Base-by-base conservation (phyloP, 2,888 invertebrate species). In the Dioctria rufipes region DNA sequence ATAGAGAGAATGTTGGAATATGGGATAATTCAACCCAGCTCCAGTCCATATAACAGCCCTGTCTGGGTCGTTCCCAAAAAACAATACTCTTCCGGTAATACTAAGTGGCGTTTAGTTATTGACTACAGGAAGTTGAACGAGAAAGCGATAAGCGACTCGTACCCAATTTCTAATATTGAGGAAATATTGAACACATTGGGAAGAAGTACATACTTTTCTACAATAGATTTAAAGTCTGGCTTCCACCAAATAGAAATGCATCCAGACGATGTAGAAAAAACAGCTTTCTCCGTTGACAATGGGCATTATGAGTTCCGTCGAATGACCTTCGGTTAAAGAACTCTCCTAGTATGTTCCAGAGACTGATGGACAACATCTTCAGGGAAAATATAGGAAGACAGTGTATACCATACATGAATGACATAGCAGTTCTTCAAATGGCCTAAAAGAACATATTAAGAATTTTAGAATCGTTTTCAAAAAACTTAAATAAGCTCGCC, bases 391-490 rank as follows among this genome's bases (percentile, higher is more conserved):
- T 25, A 25, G 25, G 2, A 25, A 25, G 25, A 25, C 25, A n/a
- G n/a, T n/a, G n/a, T n/a, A n/a, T n/a, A n/a, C n/a, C n/a, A 0
- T 86, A 86, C 80, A 85, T 81, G 65, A 86, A 86, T 65, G 86
- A 86, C 75, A 84, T 85, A 1, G 82, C 87, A 11, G 37, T 78
- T 4, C 78, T 51, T 60, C 13, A 25, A 25, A 25, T 25, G 25
- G 25, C 25, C 25, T 25, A 1, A 2, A 25, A 25, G 25, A 25
- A 2, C 25, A 25, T 25, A 25, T 25, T 25, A 25, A 25, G 25
- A 25, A 25, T 25, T 2, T 25, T 25, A 25, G 25, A 25, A 25
- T 25, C 25, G 25, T 25, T 25, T 25, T 25, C 25, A 25, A 25
- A 25, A 25, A 25, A 25, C 25, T 25, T 25, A 25, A 25, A 25